Base-by-base conservation (phyloP, 2,797 vertebrate species). In the Ispidina lecontei region DNA sequence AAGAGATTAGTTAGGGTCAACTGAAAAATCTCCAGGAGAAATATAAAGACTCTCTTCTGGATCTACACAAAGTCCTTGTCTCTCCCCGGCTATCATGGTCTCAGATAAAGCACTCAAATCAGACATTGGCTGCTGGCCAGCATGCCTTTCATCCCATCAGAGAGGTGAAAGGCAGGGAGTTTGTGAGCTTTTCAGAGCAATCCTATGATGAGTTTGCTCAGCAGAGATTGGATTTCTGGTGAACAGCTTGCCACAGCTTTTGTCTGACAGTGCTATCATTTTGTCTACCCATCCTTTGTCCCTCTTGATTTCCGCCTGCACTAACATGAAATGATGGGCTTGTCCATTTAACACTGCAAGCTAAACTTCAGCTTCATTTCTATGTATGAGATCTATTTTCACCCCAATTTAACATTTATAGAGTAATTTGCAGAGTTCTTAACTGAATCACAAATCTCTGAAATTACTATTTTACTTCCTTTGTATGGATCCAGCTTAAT, bases 281-380 rank as follows among this genome's bases (percentile, higher is more conserved):
- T 80, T 51, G 22, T 87, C 39, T 83, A 39, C 69, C 58, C 22
- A 12, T 68, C 84, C 69, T 73, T 60, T 80, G 71, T 93, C 55
- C 64, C 72, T 91, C 49, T 39, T 86, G 81, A 80, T 31, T 69
- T 75, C 54, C 1, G 0, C 35, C 86, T 22, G 5, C 1, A 0
- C 68, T 95, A 94, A 91, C 56, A 31, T 0, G 1, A 94, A 94
- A 89, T 77, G 86, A 93, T 2, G 2, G 35, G 23, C 63, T 80
- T 93, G 55, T 52, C 62, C 25, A 5, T 91, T 95, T 86, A 76
- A 71, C 60, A 92, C 69, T 87, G 58, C 54, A 80, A 71, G 59
- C 86, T 95, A 89, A 91, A 89, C 81, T 93, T 96, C 69, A 86
- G 44, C 51, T 87, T 97, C 89, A 95, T 96, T 96, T 89, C 86